Conservation (phyloP, 2,888 invertebrate genomes). For the Hydrotaea cyrtoneurina region DNA sequence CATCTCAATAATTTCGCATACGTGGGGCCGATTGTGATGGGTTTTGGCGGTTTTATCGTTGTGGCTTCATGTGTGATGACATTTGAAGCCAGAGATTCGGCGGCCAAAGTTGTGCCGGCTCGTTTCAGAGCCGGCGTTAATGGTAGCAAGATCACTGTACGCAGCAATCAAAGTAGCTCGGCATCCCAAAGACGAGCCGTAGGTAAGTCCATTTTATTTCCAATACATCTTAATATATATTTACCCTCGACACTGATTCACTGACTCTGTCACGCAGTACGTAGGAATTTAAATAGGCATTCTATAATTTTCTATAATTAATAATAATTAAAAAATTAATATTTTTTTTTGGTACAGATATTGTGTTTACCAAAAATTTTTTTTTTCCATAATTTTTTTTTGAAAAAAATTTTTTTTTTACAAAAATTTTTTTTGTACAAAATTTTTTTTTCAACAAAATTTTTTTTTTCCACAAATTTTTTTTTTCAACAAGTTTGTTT, state of each 20-base stretch:
- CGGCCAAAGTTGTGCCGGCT: slow-evolving; percentile 94
- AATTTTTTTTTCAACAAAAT: no score
- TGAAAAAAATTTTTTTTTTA: no score
- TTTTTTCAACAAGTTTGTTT: no score
- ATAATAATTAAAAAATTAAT: no score
- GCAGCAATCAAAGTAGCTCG: slow-evolving; percentile 78
- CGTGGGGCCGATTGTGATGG: slow-evolving; percentile 99
- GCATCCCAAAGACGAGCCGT: slow-evolving; percentile 78
- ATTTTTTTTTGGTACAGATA: neutral
- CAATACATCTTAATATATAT: no score
- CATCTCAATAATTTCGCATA: slow-evolving; percentile 95
- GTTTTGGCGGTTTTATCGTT: slow-evolving; percentile 97
- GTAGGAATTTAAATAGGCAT: no score
- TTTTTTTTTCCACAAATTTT: no score
- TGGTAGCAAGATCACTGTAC: slow-evolving; percentile 76
- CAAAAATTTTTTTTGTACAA: no score
- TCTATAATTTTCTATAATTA: no score
- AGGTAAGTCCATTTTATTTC: slow-evolving; percentile 73
- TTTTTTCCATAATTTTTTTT: no score
- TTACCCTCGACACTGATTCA: no score
- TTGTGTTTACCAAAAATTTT: neutral
- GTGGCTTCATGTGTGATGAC: slow-evolving; percentile 99
- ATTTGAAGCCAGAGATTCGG: slow-evolving; percentile 97
- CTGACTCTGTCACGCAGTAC: no score
- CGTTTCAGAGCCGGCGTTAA: slow-evolving; percentile 82